phyloP scores from a whole-genome alignment of 2,113 vertebrate genomes.

The Eretmochelys imbricata region DNA sequence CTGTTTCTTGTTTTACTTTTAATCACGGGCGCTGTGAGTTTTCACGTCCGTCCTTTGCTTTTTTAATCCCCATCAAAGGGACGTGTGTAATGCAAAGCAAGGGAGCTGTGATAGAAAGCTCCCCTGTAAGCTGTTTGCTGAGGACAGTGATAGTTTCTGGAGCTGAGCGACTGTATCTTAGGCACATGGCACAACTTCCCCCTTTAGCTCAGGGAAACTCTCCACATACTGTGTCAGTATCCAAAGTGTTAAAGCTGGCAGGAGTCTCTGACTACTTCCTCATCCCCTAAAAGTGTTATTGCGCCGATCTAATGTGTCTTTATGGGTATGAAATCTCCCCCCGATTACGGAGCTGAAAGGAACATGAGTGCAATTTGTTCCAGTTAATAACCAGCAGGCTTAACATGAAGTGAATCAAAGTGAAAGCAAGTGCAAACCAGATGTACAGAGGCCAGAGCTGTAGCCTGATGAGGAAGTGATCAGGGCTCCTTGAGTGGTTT shows the following conservation, averaged over 20 bases:
- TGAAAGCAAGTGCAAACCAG: slow-evolving; percentile 49
- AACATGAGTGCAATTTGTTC: slow-evolving; percentile 63
- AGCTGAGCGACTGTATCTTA: not conserved
- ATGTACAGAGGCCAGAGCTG: slow-evolving; percentile 16
- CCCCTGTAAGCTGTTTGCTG: not conserved
- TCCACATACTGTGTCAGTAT: not conserved
- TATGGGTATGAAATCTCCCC: slow-evolving; percentile 53
- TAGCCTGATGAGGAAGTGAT: not conserved
- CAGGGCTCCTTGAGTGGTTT: not conserved
- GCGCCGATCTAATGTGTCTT: slow-evolving; percentile 29
- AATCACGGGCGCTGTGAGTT: slow-evolving; percentile 1
- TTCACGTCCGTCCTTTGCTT: slow-evolving; percentile 43
- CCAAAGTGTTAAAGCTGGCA: slow-evolving; percentile 12
- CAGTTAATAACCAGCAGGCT: slow-evolving; percentile 28
- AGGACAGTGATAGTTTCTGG: not conserved
- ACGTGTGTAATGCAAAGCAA: slow-evolving; percentile 26
- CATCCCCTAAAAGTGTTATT: slow-evolving; percentile 50
- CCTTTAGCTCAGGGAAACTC: not conserved
- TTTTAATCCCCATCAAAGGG: slow-evolving; percentile 6
- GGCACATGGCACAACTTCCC: not conserved
- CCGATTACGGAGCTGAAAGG: slow-evolving; percentile 39
- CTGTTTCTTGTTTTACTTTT: not conserved
- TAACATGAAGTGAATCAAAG: slow-evolving; percentile 50
- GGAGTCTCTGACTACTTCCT: slow-evolving; percentile 27
- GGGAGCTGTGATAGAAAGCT: not conserved